Evolutionary conservation across 2,797 vertebrate species (phyloP), one percentile per base, ranked within the genome.

Genomic region (Betta splendens): DNA sequence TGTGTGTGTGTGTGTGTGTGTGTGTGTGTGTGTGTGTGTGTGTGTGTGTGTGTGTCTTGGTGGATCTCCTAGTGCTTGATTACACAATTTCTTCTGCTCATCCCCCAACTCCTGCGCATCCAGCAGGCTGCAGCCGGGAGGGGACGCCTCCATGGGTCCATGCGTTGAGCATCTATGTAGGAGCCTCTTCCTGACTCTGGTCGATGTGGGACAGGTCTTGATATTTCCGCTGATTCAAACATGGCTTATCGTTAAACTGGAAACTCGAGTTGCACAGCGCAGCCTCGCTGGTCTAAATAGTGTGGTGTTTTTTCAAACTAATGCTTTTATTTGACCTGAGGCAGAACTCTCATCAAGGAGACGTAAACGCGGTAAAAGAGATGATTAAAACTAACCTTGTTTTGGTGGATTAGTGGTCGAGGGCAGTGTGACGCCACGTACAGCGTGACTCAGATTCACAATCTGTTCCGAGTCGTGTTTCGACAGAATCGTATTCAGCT

Each of bases 21-120:
- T 17, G 40, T 12, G 33, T 18, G 13, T 56, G 28, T 25, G 11
- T 49, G 29, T 42, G 18, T 40, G 20, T 10, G 22, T 59, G 31
- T 49, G 3, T 26, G 36, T 55, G 37, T 64, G 45, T 17, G 40
- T 59, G 66, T 52, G 40, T 79, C 64, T 55, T 58, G 18, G 26
- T 37, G 57, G 62, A 72, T 66, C 69, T 54, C 53, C 57, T 69
- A 57, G 67, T 59, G 74, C 64, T 67, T 71, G 72, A 71, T 75
- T 59, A 45, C 47, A 23, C 53, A 63, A 64, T 81, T 77, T 68
- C 56, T 72, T 69, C 33, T 1, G 20, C 44, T 22, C 33, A 21
- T 74, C 66, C 64, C 48, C 28, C 56, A 65, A 61, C 56, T 37
- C 22, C 31, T 35, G 49, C 69, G 39, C 47, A 26, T 60, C 40